A percentile compares a stretch with the other conserved stretches of the same genome.
These are phyloP conservation scores for Hoplodrina blanda DNA, from an alignment of 2,888 invertebrate genomes.

Conservation along the genomic window DNA sequence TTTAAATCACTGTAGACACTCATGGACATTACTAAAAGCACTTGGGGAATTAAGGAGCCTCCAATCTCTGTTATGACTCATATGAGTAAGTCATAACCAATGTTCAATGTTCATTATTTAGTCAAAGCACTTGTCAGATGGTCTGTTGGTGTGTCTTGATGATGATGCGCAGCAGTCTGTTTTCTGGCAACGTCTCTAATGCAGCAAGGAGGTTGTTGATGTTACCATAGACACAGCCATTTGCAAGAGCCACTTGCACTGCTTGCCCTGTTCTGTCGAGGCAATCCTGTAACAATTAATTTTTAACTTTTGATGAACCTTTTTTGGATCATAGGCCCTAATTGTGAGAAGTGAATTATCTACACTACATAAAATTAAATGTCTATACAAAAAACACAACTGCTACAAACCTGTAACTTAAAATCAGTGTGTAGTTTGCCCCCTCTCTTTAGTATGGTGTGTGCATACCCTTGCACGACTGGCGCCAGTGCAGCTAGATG, in stretches of 20 bases:
- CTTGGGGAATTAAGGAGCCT: not conserved
- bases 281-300: constrained; percentile 86
- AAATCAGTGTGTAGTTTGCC: constrained; percentile 80
- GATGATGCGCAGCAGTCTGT: constrained; percentile 92
- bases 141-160: constrained; percentile 91
- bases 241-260: constrained; percentile 94
- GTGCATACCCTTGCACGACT: constrained; percentile 84
- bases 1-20: constrained; percentile 9
- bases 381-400: too few relatives aligned
- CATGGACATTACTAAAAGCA: not conserved
- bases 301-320: not conserved
- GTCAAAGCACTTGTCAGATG: constrained; percentile 74
- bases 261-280: constrained; percentile 96
- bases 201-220: constrained; percentile 92
- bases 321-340: too few relatives aligned
- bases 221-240: constrained; percentile 95
- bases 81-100: not conserved
- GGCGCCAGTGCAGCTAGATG: constrained; percentile 89
- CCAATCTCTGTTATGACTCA: not conserved
- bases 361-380: too few relatives aligned
- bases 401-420: constrained; percentile 79
- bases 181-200: constrained; percentile 92
- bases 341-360: too few relatives aligned
- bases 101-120: constrained; percentile 10
- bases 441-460: constrained; percentile 77